Evolutionary conservation across 2,797 vertebrate genomes (phyloP).

Genomic region (Diceros bicornis): DNA sequence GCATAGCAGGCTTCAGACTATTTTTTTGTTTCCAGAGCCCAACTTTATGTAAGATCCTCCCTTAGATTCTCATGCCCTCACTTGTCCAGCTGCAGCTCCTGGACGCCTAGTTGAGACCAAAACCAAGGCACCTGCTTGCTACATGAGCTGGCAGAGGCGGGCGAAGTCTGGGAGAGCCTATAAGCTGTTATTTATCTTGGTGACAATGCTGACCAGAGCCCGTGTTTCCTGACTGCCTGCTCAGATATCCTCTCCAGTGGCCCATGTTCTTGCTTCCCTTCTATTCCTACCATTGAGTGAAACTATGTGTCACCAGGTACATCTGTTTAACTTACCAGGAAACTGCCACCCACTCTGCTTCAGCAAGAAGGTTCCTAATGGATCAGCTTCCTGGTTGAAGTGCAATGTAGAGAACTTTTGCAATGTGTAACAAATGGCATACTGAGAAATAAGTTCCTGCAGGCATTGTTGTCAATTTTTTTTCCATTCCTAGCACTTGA

Average conservation of each 20-base stretch:
- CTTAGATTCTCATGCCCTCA: background rate
- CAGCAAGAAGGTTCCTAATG: background rate
- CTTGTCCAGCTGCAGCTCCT: background rate
- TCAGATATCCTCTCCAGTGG: background rate
- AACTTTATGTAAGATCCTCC: background rate
- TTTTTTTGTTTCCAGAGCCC: background rate
- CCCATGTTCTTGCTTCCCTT: background rate
- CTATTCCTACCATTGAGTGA: background rate
- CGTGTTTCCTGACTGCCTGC: background rate
- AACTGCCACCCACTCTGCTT: background rate
- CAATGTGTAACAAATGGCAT: background rate
- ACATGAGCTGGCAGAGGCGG: background rate
- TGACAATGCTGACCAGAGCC: background rate
- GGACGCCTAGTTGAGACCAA: background rate
- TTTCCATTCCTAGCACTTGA: background rate
- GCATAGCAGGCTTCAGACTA: background rate
- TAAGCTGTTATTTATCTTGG: background rate
- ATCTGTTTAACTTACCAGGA: background rate
- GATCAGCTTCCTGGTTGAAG: background rate
- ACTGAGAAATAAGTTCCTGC: background rate
- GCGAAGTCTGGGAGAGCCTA: background rate
- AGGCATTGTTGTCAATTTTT: background rate
- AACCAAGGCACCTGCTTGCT: background rate
- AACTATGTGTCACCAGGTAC: background rate
- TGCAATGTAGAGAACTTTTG: background rate